Conservation (phyloP, 2,797 vertebrate species). For the Gastrophryne carolinensis region DNA sequence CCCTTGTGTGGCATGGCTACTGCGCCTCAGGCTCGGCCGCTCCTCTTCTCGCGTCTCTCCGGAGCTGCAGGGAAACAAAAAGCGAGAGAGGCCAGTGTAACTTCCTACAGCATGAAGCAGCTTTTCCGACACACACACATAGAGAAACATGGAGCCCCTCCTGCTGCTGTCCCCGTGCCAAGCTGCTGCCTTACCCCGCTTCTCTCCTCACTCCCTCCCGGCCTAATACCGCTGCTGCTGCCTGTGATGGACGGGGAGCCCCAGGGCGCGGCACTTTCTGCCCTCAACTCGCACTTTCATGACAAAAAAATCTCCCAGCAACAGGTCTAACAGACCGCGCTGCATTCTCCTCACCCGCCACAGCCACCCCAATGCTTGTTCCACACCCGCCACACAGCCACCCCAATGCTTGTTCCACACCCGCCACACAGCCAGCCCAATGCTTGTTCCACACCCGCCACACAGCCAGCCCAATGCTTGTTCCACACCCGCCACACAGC, state of each 20-base stretch:
- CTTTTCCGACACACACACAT: constrained; percentile 14
- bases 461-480: too few species aligned
- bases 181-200: neutral
- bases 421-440: too few species aligned
- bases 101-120: constrained; percentile 41
- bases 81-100: neutral
- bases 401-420: too few species aligned
- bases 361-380: too few species aligned
- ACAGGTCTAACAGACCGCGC: constrained; percentile 20
- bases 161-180: constrained; percentile 39
- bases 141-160: too few species aligned
- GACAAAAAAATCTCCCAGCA: neutral
- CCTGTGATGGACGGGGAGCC: too few species aligned
- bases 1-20: constrained; percentile 27
- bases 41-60: neutral
- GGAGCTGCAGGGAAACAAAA: neutral
- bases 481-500: too few species aligned
- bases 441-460: too few species aligned
- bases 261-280: constrained; percentile 16
- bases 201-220: neutral
- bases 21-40: neutral
- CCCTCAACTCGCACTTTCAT: neutral
- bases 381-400: too few species aligned
- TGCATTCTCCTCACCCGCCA: too few species aligned
- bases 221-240: too few species aligned